Conservation (phyloP, 1,140 invertebrate genomes). For the Ladona fulva region DNA sequence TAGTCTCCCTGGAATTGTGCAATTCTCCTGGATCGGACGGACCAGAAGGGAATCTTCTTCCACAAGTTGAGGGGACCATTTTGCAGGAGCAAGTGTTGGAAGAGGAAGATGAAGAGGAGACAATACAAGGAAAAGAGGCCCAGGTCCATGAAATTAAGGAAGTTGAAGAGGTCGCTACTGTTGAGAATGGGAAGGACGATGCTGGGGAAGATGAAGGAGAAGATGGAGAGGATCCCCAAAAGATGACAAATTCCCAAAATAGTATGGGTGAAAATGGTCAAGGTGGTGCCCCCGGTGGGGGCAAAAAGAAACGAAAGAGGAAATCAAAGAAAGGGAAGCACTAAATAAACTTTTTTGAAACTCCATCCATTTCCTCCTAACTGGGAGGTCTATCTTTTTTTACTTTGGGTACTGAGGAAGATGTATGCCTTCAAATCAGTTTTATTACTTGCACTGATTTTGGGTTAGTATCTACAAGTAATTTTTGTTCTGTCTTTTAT, state of each 20-base stretch:
- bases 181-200: slow-evolving; percentile 23
- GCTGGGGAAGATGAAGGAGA: slow-evolving; percentile 28
- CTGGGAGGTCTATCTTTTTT: too few species aligned
- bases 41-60: slow-evolving; percentile 13
- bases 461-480: too few species aligned
- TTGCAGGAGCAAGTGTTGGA: neutral
- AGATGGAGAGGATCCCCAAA: slow-evolving; percentile 26
- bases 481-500: too few species aligned
- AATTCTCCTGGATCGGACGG: slow-evolving; percentile 36
- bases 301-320: slow-evolving; percentile 13
- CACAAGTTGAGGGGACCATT: too few species aligned
- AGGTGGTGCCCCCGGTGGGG: slow-evolving; percentile 15
- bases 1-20: slow-evolving; percentile 73
- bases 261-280: neutral
- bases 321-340: slow-evolving; percentile 33
- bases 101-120: slow-evolving; percentile 36
- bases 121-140: slow-evolving; percentile 39
- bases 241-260: too few species aligned
- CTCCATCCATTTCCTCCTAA: neutral
- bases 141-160: slow-evolving; percentile 39
- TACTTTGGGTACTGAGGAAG: too few species aligned
- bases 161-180: slow-evolving; percentile 35
- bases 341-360: slow-evolving; percentile 21
- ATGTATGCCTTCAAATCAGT: too few species aligned
- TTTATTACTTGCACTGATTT: too few species aligned